Conservation (phyloP, 2,888 invertebrate species). For the Subacronicta megacephala region DNA sequence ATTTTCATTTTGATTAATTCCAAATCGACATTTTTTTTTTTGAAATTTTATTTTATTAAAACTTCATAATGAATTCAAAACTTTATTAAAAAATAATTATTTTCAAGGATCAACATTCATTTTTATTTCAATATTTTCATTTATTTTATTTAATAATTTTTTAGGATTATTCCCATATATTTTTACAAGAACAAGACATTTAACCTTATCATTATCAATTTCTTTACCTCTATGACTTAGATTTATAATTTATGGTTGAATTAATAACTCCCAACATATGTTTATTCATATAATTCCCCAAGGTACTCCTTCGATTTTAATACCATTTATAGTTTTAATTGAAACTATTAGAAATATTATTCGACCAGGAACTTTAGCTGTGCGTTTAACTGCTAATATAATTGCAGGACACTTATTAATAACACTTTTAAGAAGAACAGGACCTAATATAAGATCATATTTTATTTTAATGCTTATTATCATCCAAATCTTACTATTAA, state of each 20-base stretch:
- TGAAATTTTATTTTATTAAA: conserved; percentile 84
- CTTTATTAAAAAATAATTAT: conserved; percentile 80
- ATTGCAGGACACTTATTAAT: conserved; percentile 93
- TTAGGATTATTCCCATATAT: conserved; percentile 92
- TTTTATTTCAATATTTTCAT: conserved; percentile 89
- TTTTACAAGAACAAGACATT: conserved; percentile 92
- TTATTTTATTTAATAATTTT: conserved; percentile 92
- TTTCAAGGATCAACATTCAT: conserved; percentile 87
- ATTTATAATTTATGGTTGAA: conserved; percentile 91
- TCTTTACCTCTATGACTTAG: conserved; percentile 91
- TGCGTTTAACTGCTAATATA: conserved; percentile 94
- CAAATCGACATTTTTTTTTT: conserved; percentile 84
- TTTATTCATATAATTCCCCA: conserved; percentile 92
- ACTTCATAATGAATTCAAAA: conserved; percentile 90
- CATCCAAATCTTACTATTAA: conserved; percentile 86
- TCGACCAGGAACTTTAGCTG: conserved; percentile 92
- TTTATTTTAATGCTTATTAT: conserved; percentile 76
- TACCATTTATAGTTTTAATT: conserved; percentile 93
- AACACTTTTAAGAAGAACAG: conserved; percentile 88
- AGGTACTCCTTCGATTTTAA: conserved; percentile 91
- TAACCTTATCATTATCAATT: conserved; percentile 89
- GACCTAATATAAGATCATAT: conserved; percentile 63
- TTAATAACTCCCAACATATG: conserved; percentile 90
- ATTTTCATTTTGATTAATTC: conserved; percentile 87
- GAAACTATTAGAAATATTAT: conserved; percentile 93